Percentiles rank a stretch among this genome's conserved stretches.
Evolutionary conservation across 2,888 invertebrate species (phyloP).

Genomic region (Eupithecia centaureata): DNA sequence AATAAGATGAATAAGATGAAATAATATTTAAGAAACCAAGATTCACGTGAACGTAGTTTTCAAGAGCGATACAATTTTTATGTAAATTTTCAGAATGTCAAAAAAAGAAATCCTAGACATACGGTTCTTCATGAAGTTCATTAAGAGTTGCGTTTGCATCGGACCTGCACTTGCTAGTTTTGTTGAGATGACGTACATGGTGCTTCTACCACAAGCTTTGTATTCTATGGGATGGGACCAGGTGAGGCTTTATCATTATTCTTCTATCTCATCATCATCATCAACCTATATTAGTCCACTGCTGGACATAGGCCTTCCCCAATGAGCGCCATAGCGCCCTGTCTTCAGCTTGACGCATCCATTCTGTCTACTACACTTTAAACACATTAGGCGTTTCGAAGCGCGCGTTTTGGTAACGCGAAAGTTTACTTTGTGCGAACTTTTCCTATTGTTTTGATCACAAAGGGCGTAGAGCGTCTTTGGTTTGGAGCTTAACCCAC

Average conservation of each 20-base stretch:
- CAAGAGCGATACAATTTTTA: not conserved
- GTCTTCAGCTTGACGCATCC: too few relatives aligned
- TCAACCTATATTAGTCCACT: too few relatives aligned
- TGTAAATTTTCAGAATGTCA: not conserved
- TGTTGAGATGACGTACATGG: not conserved
- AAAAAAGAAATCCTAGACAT: not conserved
- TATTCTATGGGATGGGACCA: constrained; percentile 7
- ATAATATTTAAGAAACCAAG: not conserved
- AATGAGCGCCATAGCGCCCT: too few relatives aligned
- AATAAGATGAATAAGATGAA: not conserved
- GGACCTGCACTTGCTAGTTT: not conserved
- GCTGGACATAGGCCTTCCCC: too few relatives aligned
- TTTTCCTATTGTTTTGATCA: too few relatives aligned
- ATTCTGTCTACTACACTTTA: too few relatives aligned
- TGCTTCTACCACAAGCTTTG: constrained; percentile 6
- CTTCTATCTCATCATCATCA: not conserved
- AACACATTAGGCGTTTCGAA: not conserved
- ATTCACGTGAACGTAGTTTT: not conserved
- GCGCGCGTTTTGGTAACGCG: not conserved
- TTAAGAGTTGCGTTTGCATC: not conserved
- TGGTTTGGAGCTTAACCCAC: too few relatives aligned
- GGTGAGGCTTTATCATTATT: not conserved
- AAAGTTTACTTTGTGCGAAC: too few relatives aligned
- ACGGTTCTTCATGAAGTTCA: not conserved
- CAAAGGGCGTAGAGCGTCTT: too few relatives aligned